Conservation (phyloP, 2,113 vertebrate species). For the Seriola quinqueradiata region DNA sequence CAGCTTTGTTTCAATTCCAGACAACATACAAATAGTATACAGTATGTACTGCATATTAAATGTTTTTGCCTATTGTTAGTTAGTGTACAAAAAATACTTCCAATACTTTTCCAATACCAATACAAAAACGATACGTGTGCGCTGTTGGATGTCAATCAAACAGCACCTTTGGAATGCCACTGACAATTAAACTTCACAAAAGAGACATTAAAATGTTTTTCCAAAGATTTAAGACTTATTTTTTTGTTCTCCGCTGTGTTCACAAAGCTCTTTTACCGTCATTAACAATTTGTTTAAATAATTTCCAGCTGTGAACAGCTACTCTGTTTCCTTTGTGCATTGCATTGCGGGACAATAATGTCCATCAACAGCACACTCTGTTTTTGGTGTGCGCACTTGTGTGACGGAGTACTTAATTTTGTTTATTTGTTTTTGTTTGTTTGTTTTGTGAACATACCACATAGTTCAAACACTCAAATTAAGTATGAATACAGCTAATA, state of each 20-base stretch:
- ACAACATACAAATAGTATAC: not conserved
- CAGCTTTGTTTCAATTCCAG: not conserved
- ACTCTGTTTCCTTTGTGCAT: not conserved
- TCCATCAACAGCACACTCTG: not conserved
- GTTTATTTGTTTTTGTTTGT: not conserved
- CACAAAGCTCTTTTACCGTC: conserved; percentile 17
- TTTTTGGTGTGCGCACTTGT: not conserved
- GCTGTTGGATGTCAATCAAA: not conserved
- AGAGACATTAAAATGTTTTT: not conserved
- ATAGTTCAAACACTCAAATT: not conserved
- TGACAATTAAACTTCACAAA: conserved; percentile 7
- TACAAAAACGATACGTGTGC: too few relatives aligned
- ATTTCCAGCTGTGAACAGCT: conserved; percentile 23
- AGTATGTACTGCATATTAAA: not conserved
- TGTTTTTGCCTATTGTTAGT: not conserved
- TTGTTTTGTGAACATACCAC: not conserved
- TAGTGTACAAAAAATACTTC: not conserved
- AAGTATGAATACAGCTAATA: not conserved
- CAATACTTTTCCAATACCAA: too few relatives aligned
- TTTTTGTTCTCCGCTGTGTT: conserved; percentile 12
- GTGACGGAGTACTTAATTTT: not conserved
- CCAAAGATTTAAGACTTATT: not conserved
- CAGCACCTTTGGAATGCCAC: not conserved
- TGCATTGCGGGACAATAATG: conserved; percentile 19
- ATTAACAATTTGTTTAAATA: conserved; percentile 13